A percentile compares a stretch with the other conserved stretches of the same genome.
These are phyloP conservation scores for Zonitis immaculata DNA, from an alignment of 2,888 invertebrate genomes.

Conservation along the genomic window DNA sequence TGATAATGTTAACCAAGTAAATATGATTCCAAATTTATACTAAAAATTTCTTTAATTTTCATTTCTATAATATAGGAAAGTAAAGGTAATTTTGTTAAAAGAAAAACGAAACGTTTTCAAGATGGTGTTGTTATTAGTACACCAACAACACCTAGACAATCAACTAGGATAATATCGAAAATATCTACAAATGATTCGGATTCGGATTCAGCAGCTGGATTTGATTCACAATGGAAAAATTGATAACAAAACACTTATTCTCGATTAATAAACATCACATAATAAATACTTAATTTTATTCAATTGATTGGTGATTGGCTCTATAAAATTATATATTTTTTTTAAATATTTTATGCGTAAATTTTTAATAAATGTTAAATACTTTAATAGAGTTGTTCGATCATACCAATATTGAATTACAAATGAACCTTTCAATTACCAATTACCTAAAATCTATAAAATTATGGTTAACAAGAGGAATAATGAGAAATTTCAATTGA, in stretches of 20 bases:
- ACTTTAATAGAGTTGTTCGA: too few species aligned
- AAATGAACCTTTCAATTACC: too few species aligned
- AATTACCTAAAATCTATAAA: too few species aligned
- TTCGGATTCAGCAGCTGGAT: slow-evolving; percentile 84
- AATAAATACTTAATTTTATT: not conserved
- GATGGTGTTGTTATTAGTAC: slow-evolving; percentile 58
- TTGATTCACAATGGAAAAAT: slow-evolving; percentile 68
- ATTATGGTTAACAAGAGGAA: too few species aligned
- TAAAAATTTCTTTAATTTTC: too few species aligned
- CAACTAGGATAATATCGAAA: slow-evolving; percentile 39
- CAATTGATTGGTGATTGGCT: slow-evolving; percentile 4
- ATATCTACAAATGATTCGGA: slow-evolving; percentile 63
- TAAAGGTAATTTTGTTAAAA: slow-evolving; percentile 55
- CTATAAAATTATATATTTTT: too few species aligned
- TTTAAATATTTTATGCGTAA: too few species aligned
- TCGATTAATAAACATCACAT: slow-evolving; percentile 5
- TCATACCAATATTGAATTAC: too few species aligned
- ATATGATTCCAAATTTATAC: too few species aligned
- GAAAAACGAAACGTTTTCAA: slow-evolving; percentile 58
- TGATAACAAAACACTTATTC: slow-evolving; percentile 16
- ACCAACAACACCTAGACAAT: slow-evolving; percentile 65
- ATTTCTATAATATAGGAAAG: slow-evolving; percentile 50
- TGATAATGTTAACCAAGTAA: slow-evolving; percentile 73
- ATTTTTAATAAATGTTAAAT: too few species aligned
- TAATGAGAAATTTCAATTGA: too few species aligned